phyloP scores from a whole-genome alignment of 2,113 vertebrate genomes.

The Scalopus aquaticus region DNA sequence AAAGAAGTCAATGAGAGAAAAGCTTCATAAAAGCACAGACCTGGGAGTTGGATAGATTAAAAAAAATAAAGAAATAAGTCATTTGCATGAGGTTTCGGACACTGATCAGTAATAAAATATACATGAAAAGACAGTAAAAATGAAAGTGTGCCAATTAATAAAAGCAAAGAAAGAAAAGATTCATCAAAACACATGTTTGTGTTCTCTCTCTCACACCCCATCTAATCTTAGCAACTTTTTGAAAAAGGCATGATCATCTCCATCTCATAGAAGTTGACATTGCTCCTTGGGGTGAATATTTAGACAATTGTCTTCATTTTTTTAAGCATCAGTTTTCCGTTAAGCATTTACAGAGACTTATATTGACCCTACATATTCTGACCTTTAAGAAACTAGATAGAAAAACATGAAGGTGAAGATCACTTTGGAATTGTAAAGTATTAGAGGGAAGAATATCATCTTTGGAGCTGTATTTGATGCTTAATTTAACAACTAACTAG shows the following conservation, averaged over 20 bases:
- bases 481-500: not conserved
- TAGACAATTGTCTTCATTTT: not conserved
- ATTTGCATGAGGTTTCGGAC: slow-evolving; percentile 37
- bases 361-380: not conserved
- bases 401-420: not conserved
- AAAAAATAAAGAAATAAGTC: not conserved
- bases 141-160: slow-evolving; percentile 13
- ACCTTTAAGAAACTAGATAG: not conserved
- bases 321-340: not conserved
- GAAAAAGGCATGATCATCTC: not conserved
- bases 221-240: not conserved
- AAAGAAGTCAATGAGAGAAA: not conserved
- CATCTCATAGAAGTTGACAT: not conserved
- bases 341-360: not conserved
- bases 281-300: not conserved
- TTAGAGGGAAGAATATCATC: not conserved
- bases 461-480: not conserved
- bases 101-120: slow-evolving; percentile 58
- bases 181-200: not conserved
- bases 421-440: not conserved
- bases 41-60: not conserved
- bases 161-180: slow-evolving; percentile 34
- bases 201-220: not conserved
- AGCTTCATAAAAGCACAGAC: not conserved
- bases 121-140: slow-evolving; percentile 50